Conservation (phyloP, 2,888 invertebrate species). For the Dendrolimus pini region DNA sequence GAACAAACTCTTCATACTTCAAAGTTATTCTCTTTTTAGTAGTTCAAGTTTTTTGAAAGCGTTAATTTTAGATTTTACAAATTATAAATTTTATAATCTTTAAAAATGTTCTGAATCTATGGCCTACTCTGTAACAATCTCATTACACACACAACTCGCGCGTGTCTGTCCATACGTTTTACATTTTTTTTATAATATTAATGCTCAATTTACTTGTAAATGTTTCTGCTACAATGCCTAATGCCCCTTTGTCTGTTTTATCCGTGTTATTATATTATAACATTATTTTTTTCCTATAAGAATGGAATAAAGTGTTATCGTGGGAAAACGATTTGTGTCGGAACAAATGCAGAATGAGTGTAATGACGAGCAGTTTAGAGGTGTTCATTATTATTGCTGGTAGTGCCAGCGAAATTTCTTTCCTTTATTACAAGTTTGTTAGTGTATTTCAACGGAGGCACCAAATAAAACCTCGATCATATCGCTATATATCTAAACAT, state of each 20-base stretch:
- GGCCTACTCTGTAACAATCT: conserved; percentile 16
- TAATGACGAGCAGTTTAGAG: too few relatives aligned
- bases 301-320: neutral
- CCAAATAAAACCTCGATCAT: too few relatives aligned
- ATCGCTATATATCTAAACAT: too few relatives aligned
- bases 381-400: too few relatives aligned
- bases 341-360: neutral
- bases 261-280: conserved; percentile 8
- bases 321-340: neutral
- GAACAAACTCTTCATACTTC: too few relatives aligned
- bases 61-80: too few relatives aligned
- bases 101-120: conserved; percentile 7
- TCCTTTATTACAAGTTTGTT: too few relatives aligned
- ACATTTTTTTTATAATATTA: conserved; percentile 30
- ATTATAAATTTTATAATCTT: neutral
- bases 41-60: too few relatives aligned
- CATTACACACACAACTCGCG: conserved; percentile 17
- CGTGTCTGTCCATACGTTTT: conserved; percentile 22
- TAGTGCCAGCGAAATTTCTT: too few relatives aligned
- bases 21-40: too few relatives aligned
- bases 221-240: conserved; percentile 12
- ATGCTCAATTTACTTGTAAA: conserved; percentile 14
- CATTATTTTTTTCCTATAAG: neutral
- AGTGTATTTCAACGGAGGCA: too few relatives aligned
- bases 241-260: conserved; percentile 16